Base-by-base conservation (phyloP, 2,888 invertebrate species). In the Caenorhabditis sp. region DNA sequence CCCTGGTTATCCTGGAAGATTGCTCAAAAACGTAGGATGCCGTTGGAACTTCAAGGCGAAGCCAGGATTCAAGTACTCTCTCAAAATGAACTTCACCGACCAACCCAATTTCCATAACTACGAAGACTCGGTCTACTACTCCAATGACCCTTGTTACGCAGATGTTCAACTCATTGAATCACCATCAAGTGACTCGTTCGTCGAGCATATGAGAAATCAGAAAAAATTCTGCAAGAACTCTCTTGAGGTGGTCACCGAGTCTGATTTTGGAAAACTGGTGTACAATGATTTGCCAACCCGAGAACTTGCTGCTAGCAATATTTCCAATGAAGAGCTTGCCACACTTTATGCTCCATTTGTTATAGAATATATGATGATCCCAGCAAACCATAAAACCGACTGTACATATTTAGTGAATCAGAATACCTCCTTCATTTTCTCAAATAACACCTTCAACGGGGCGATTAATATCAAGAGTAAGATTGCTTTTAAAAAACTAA, bases 11-110 rank as follows among this genome's bases (percentile, higher is more conserved):
- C 84, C 83, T 0, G 67, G 70, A 60, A 63, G 26, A 25, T 69
- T 82, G 0, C 63, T 83, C 1, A 76, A 80, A 8, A 72, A 83
- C 76, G 70, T 76, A 25, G 67, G 59, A 26, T 86, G 86, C 60
- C 59, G 60, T 2, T 87, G 85, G 86, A 72, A 81, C 25, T 80
- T 87, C 58, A 59, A 80, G 21, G 83, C 85, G 8, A 83, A 82
- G 56, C 77, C 81, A 12, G 83, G 82, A 21, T 67, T 64, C 31
- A 67, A 84, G 17, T 87, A 85, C 64, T 23, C 63, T 10, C 64
- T 87, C 31, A 77, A 80, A 53, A 68, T 87, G 43, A 73, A 83
- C 26, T 86, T 84, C 59, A 52, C 69, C 8, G 70, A 73, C 20
- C 50, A 53, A 21, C 20, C n/a, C 3, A 27, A n/a, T 14, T 58